Evolutionary conservation across 2,797 vertebrate species (phyloP).

Genomic region (Pseudocheirus occidentalis): DNA sequence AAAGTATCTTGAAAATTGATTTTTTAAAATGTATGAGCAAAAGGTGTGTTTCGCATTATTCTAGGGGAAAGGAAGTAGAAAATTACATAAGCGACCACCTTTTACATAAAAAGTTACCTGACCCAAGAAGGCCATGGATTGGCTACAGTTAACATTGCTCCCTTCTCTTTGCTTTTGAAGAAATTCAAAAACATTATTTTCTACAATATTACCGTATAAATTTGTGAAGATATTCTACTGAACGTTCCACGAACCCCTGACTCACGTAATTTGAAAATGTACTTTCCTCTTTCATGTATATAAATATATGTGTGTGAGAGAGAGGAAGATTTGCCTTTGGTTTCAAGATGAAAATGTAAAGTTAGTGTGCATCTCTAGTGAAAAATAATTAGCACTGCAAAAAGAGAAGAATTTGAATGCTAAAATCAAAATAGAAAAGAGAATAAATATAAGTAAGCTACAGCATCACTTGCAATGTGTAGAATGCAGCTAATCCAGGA

Average conservation of each 20-base stretch:
- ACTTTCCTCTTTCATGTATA: no score
- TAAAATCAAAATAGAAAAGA: not conserved
- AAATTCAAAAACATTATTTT: fast-evolving
- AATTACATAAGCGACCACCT: not conserved
- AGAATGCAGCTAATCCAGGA: not conserved
- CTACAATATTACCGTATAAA: fast-evolving
- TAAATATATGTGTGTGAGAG: no score
- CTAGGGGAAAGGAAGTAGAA: not conserved
- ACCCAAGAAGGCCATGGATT: fast-evolving
- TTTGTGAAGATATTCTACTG: not conserved
- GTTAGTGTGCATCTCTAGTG: fast-evolving
- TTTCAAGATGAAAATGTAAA: not conserved
- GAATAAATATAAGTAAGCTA: no score
- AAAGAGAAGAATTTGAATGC: not conserved
- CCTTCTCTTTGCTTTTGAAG: not conserved
- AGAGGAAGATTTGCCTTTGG: not conserved
- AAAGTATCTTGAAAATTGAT: not conserved
- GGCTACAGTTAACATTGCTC: fast-evolving
- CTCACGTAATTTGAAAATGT: fast-evolving
- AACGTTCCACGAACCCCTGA: not conserved
- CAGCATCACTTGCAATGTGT: no score
- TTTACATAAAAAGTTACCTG: not conserved
- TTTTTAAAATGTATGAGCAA: fast-evolving
- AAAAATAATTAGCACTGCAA: not conserved
- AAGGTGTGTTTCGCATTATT: fast-evolving